A percentile compares a stretch with the other conserved stretches of the same genome.
phyloP scores from a whole-genome alignment of 2,888 invertebrate genomes.

The Halictus quadricinctus region DNA sequence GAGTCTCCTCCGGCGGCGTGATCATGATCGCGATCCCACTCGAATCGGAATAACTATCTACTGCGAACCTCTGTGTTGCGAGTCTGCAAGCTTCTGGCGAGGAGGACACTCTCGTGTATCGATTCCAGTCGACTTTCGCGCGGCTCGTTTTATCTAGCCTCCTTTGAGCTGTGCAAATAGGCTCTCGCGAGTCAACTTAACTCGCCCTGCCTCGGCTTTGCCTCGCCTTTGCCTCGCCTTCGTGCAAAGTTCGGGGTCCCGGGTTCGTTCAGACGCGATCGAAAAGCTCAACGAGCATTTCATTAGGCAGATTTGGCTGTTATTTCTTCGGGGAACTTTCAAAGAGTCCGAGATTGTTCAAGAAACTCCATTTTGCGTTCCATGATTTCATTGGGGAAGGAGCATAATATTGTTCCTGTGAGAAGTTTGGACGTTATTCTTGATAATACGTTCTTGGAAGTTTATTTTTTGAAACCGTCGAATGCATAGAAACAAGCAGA shows the following conservation, averaged over 20 bases:
- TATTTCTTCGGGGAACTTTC: neutral
- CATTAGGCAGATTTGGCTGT: neutral
- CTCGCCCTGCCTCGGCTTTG: neutral
- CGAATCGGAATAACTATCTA: constrained; percentile 13
- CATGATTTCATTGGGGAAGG: neutral
- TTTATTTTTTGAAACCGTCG: too few relatives aligned
- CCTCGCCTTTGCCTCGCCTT: neutral
- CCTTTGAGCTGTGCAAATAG: neutral
- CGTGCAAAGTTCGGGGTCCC: neutral
- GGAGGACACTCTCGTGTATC: constrained; percentile 6
- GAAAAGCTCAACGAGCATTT: neutral
- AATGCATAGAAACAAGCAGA: too few relatives aligned
- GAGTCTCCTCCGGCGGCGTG: neutral
- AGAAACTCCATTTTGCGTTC: neutral
- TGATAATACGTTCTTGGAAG: too few relatives aligned
- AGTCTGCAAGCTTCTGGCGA: neutral
- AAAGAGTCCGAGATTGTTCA: neutral
- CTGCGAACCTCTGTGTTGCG: neutral
- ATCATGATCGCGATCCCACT: constrained; percentile 7
- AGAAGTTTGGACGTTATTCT: too few relatives aligned
- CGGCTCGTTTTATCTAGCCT: neutral
- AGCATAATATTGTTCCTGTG: neutral
- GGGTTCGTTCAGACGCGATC: neutral
- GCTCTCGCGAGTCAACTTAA: neutral
- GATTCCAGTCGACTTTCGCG: constrained; percentile 20